Percentiles rank a stretch among this genome's conserved stretches.
These are phyloP conservation scores for Pristis pectinata DNA, from an alignment of 2,797 vertebrate genomes.

Conservation along the genomic window DNA sequence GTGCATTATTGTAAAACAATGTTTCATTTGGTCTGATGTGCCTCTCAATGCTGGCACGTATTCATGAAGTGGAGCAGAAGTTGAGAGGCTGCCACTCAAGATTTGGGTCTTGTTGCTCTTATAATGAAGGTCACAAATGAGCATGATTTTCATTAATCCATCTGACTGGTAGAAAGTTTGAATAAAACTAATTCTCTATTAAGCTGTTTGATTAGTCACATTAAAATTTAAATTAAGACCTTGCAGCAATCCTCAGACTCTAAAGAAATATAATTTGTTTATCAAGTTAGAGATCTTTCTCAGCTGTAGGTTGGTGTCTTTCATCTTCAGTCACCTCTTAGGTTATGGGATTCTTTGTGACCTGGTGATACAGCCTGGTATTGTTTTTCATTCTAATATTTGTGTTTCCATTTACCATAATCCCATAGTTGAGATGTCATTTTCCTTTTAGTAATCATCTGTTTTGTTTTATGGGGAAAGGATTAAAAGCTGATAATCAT, in stretches of 20 bases:
- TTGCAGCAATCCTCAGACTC: background rate
- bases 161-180: background rate
- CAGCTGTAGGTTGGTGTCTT: background rate
- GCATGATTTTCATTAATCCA: background rate
- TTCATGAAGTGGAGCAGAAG: background rate
- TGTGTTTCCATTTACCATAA: no score
- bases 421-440: no score
- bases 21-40: no score
- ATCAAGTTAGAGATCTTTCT: background rate
- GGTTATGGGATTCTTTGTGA: background rate
- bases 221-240: background rate
- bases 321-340: background rate
- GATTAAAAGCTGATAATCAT: no score
- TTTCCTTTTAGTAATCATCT: no score
- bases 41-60: no score
- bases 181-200: background rate
- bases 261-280: background rate
- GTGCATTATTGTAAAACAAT: no score
- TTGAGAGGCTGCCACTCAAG: background rate
- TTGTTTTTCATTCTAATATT: no score
- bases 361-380: background rate
- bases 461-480: no score
- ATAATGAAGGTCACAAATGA: background rate
- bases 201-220: background rate
- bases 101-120: background rate